These are phyloP conservation scores for Myxocyprinus asiaticus DNA, from an alignment of 2,113 vertebrate species.

Conservation along the genomic window DNA sequence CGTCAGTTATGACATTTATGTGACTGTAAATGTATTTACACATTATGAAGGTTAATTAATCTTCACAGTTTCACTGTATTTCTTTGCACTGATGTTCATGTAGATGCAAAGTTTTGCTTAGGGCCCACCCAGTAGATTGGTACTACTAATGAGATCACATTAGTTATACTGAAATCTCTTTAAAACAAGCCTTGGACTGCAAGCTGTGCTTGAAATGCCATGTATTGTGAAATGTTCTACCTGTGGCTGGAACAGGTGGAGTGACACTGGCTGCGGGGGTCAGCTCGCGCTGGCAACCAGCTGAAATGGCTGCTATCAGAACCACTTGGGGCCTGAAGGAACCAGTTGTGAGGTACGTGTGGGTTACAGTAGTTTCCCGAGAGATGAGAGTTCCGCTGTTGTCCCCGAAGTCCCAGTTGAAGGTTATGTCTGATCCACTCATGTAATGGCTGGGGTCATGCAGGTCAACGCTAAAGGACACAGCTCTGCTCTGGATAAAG, in stretches of 20 bases:
- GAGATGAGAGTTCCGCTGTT: slow-evolving; percentile 87
- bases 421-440: slow-evolving; percentile 81
- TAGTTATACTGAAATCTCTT: too few species aligned
- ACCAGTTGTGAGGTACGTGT: slow-evolving; percentile 83
- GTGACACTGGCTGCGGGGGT: slow-evolving; percentile 57
- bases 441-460: slow-evolving; percentile 93
- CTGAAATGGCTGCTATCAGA: slow-evolving; percentile 87
- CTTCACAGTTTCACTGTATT: too few species aligned
- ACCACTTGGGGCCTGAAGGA: slow-evolving; percentile 81
- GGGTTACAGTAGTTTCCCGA: slow-evolving; percentile 79
- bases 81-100: too few species aligned
- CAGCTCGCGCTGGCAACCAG: slow-evolving; percentile 71
- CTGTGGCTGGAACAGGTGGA: slow-evolving; percentile 47
- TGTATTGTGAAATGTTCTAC: slow-evolving; percentile 51
- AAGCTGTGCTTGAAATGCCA: too few species aligned
- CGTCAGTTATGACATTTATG: too few species aligned
- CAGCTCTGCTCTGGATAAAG: slow-evolving; percentile 87
- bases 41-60: too few species aligned
- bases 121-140: too few species aligned
- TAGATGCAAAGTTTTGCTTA: too few species aligned
- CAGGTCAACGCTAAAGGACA: slow-evolving; percentile 82
- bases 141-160: too few species aligned
- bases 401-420: slow-evolving; percentile 95
- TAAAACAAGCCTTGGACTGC: too few species aligned
- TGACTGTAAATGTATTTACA: too few species aligned